These are phyloP conservation scores for Schizotus pectinicornis DNA, from an alignment of 2,888 invertebrate genomes.

Conservation along the genomic window DNA sequence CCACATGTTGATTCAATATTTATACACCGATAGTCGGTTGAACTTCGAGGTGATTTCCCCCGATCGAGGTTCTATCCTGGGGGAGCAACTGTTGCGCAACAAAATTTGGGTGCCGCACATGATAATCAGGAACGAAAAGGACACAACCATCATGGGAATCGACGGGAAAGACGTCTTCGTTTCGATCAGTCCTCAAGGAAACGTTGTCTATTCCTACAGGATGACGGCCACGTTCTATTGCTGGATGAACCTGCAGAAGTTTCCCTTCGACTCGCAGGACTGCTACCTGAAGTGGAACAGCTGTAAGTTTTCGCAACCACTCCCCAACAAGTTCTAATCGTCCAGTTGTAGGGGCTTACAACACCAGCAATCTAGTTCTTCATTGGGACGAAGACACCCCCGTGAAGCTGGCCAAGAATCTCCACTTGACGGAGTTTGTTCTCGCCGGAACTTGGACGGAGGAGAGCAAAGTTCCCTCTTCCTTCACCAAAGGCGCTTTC, in stretches of 20 bases:
- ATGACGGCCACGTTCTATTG: conserved; percentile 84
- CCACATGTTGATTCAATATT: conserved; percentile 79
- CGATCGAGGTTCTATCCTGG: conserved; percentile 70
- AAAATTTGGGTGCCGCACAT: conserved; percentile 85
- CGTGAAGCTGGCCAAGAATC: conserved; percentile 74
- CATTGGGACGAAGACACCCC: conserved; percentile 79
- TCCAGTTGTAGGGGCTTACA: conserved; percentile 74
- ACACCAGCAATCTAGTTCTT: conserved; percentile 74
- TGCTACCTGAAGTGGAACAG: conserved; percentile 63
- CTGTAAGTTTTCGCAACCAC: conserved; percentile 34
- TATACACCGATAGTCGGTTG: conserved; percentile 78
- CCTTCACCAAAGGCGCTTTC: conserved; percentile 70
- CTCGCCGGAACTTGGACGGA: conserved; percentile 75
- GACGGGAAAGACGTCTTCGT: conserved; percentile 79
- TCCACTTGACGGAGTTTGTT: conserved; percentile 83
- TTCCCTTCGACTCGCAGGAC: conserved; percentile 85
- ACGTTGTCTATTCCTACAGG: conserved; percentile 78
- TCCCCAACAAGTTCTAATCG: not conserved
- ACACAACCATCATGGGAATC: conserved; percentile 80
- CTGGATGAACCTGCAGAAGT: conserved; percentile 85
- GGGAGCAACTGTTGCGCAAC: conserved; percentile 72
- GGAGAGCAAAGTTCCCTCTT: conserved; percentile 72
- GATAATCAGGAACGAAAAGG: conserved; percentile 79
- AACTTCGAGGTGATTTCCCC: conserved; percentile 73
- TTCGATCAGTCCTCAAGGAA: conserved; percentile 79